Evolutionary conservation across 1,140 invertebrate genomes (phyloP).

Genomic region (Drosophila suzukii): DNA sequence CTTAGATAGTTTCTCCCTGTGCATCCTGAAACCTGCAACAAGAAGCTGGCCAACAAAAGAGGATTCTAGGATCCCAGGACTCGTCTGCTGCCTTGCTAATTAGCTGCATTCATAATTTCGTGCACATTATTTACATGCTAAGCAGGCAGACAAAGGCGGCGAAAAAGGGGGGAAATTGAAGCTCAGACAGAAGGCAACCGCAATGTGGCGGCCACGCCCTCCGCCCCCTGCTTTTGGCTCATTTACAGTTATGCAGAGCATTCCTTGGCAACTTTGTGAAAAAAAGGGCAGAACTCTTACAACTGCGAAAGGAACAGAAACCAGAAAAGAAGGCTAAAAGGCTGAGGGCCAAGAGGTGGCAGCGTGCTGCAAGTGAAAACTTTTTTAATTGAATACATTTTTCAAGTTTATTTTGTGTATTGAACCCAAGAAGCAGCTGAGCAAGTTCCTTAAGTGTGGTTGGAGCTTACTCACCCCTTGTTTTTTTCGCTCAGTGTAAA

Average conservation of each 20-base stretch:
- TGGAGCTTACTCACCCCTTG: not conserved
- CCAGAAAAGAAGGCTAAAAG: slow-evolving; percentile 16
- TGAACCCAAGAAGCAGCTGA: slow-evolving; percentile 38
- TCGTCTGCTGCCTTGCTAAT: slow-evolving; percentile 55
- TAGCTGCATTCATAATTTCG: slow-evolving; percentile 82
- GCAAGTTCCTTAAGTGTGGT: slow-evolving; percentile 23
- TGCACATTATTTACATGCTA: slow-evolving; percentile 82
- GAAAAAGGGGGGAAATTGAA: slow-evolving; percentile 6
- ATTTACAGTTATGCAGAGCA: slow-evolving; percentile 73
- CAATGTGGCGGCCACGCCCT: slow-evolving; percentile 48
- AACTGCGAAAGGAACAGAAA: slow-evolving; percentile 56
- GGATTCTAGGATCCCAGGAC: slow-evolving; percentile 12
- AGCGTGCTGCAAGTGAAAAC: slow-evolving; percentile 63
- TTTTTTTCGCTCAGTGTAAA: slow-evolving; percentile 13
- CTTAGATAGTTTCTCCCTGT: slow-evolving; percentile 1
- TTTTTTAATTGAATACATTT: slow-evolving; percentile 79
- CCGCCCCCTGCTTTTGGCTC: slow-evolving; percentile 35
- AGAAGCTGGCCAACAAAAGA: slow-evolving; percentile 24
- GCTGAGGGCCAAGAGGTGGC: slow-evolving; percentile 10
- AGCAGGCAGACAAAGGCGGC: slow-evolving; percentile 43
- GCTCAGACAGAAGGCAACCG: slow-evolving; percentile 49
- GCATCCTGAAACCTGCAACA: slow-evolving; percentile 16
- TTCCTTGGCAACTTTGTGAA: slow-evolving; percentile 55
- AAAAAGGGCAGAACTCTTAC: slow-evolving; percentile 59
- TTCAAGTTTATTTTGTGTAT: slow-evolving; percentile 69